Base-by-base conservation (phyloP, 53 echinoderm and acorn worm genomes). In the Zoroaster sp. region DNA sequence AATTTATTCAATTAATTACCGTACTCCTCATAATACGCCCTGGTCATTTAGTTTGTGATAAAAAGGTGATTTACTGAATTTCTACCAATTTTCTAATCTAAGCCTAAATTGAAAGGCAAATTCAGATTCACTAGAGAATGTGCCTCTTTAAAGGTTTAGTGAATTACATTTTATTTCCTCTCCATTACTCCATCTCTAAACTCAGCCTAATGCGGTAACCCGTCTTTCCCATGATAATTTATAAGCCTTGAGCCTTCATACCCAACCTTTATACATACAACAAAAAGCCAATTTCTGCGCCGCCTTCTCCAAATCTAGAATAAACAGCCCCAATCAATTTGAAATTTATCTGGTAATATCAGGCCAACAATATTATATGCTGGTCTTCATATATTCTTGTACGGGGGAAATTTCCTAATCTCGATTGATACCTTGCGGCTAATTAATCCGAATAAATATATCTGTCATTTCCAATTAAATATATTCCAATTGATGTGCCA, bases 241-340 rank as follows among this genome's bases (percentile, higher is more conserved):
- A 30, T 41, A 11, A 30, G 83, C 34, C 35, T n/a, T 25, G 1
- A 69, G 67, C 34, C 66, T 9, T 15, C 13, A n/a, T 17, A 3
- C 65, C 54, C 66, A 15, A 33, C 39, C 38, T 41, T 40, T 18
- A 5, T 23, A 12, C 13, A 31, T 15, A 67, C 30, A 43, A 67
- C n/a, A n/a, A 83, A 66, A 39, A 68, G 68, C 33, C 83, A 71
- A 85, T 85, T 85, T 85, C 70, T 40, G 52, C 37, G 82, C 71
- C 72, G 46, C n/a, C 49, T 25, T 51, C 45, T 67, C 83, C 46
- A 23, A 66, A 67, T 70, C 85, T 40, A 85, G 85, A 70, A 49
- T 70, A 85, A 85, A 85, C 85, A 85, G 71, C 85, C 85, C 49
- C 85, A 46, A 85, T 85, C 85, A 85, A 47, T 85, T 85, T 85